phyloP scores from a whole-genome alignment of 1,140 invertebrate genomes.

The Pomacea maculata region DNA sequence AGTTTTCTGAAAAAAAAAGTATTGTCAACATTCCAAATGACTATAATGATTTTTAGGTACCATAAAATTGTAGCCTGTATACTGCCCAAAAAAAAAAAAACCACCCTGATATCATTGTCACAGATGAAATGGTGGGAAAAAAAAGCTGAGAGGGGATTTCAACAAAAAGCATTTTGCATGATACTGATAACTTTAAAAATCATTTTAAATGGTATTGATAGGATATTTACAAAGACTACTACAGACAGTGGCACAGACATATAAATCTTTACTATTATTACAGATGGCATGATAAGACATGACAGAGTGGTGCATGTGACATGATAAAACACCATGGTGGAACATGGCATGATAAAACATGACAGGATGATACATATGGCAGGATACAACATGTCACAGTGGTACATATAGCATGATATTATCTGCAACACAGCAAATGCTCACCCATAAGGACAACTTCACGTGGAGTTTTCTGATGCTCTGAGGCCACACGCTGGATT shows the following conservation, averaged over 20 bases:
- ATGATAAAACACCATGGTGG: neutral
- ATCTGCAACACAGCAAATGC: constrained; percentile 6
- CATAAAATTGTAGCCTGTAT: neutral
- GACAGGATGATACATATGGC: no score
- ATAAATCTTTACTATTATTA: no score
- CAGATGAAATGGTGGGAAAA: no score
- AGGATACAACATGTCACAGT: neutral
- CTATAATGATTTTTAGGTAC: constrained; percentile 9
- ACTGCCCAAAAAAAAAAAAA: neutral
- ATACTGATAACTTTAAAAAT: no score
- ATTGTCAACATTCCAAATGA: neutral
- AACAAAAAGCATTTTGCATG: no score
- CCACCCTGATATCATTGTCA: neutral
- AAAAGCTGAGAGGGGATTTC: no score
- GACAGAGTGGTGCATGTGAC: neutral
- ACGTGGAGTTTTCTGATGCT: constrained; percentile 92
- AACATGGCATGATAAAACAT: no score
- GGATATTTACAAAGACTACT: no score
- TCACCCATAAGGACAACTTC: constrained; percentile 93
- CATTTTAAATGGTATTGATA: no score
- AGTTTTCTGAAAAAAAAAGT: constrained; percentile 82
- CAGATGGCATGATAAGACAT: no score
- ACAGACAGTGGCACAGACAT: no score
- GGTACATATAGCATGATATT: no score
- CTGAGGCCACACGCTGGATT: constrained; percentile 80